Evolutionary conservation across 2,797 vertebrate species (phyloP).

Genomic region (Eremophila alpestris): DNA sequence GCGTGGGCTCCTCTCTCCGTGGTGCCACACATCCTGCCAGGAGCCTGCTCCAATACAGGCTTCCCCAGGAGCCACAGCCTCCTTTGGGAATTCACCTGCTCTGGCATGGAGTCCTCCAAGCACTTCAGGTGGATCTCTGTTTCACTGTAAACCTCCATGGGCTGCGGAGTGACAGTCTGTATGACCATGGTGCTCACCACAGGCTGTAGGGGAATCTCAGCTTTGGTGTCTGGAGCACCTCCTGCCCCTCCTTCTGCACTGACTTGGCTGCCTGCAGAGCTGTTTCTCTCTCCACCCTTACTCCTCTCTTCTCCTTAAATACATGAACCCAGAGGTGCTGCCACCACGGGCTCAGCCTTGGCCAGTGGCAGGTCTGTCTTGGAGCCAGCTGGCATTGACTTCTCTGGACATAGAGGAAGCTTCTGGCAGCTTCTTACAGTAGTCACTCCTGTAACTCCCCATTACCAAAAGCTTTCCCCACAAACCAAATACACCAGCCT

Average conservation of each 20-base stretch:
- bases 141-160: neutral
- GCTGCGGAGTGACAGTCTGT: neutral
- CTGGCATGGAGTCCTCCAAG: neutral
- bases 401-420: too few relatives aligned
- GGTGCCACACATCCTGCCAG: neutral
- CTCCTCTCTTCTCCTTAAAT: neutral
- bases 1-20: neutral
- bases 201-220: neutral
- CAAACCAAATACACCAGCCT: neutral
- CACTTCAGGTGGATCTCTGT: neutral
- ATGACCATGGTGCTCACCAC: too few relatives aligned
- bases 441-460: neutral
- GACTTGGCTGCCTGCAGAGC: neutral
- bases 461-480: neutral
- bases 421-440: neutral
- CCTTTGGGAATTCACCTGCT: neutral
- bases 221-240: neutral
- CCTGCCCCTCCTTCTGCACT: neutral
- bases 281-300: neutral
- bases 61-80: neutral
- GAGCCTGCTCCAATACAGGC: neutral
- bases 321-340: neutral
- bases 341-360: neutral
- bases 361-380: neutral
- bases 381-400: neutral